Evolutionary conservation across 2,113 vertebrate genomes (phyloP).

Genomic region (Cephalopterus ornatus): DNA sequence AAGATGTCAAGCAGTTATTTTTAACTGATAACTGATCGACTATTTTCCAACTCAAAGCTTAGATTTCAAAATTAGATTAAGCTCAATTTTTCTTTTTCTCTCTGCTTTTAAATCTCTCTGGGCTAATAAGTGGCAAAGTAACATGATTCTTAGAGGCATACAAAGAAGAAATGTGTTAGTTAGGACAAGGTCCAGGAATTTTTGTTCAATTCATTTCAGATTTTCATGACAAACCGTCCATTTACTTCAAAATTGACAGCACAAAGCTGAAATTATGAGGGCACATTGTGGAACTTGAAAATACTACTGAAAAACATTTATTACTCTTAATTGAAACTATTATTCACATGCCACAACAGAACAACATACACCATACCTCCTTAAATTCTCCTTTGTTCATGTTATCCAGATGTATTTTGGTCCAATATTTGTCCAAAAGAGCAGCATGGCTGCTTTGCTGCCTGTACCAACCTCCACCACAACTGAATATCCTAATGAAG

Average conservation of each 20-base stretch:
- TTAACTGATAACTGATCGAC: background rate
- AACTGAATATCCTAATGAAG: constrained; percentile 80
- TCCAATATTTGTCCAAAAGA: constrained; percentile 94
- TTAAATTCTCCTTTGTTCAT: constrained; percentile 88
- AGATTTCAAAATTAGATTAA: background rate
- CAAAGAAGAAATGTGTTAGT: background rate
- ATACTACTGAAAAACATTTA: background rate
- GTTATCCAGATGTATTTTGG: constrained; percentile 86
- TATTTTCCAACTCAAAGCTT: background rate
- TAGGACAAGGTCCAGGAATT: background rate
- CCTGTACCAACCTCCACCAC: constrained; percentile 85
- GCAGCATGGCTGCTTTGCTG: constrained; percentile 86
- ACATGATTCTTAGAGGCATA: background rate
- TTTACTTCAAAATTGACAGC: background rate
- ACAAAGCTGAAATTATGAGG: background rate
- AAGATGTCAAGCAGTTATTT: background rate
- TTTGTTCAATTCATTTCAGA: background rate
- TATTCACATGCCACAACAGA: background rate
- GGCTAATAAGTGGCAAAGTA: background rate
- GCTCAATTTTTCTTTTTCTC: background rate
- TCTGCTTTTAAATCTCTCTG: background rate
- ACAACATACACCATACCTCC: constrained; percentile 74
- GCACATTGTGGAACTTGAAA: background rate
- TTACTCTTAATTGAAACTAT: background rate
- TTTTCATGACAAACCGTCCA: background rate